Base-by-base conservation (phyloP, 2,888 invertebrate species). In the Hemithea aestivaria region DNA sequence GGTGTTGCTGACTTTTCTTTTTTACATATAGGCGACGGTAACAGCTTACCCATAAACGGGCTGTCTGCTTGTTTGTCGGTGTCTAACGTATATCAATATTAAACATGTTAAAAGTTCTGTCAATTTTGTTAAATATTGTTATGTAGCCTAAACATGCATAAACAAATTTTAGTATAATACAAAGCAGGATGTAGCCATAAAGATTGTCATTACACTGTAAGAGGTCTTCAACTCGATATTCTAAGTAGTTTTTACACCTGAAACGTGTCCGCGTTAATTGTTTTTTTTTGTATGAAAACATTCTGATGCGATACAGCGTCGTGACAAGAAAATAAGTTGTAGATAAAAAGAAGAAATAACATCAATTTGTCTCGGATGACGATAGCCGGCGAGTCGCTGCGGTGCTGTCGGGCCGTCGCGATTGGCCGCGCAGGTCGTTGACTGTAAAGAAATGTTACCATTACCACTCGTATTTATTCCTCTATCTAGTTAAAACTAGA, bases 281-380 rank as follows among this genome's bases (percentile, higher is more conserved):
- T 47, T 38, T 57, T 47, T 38, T 57, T 53, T 48, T 47, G 44
- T 48, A 45, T 20, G 31, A 41, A 51, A 49, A 29, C 45, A 31
- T 48, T 50, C 51, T 43, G 58, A 57, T 61, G 55, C 58, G 58
- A 65, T 59, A 58, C 60, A 50, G 51, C 47, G 36, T 64, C 69
- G 70, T 74, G 73, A 69, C 59, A 55, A 58, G 10, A 26, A 23
- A 25, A 41, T 36, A 41, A 40, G 27, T 10, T 20, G 2, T 9
- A 10, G 56, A 59, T 64, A 70, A 48, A 73, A 66, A 62, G 56
- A 59, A 68, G 48, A 51, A 60, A 72, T 63, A 66, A 63, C 66
- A 59, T 58, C 67, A 66, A 80, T 83, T 80, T 66, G 81, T 80
- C 68, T 70, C 74, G 76, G 72, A 70, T 74, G 75, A 73, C 66